Conservation (phyloP, 2,113 vertebrate genomes). For the Brachirus orientalis region DNA sequence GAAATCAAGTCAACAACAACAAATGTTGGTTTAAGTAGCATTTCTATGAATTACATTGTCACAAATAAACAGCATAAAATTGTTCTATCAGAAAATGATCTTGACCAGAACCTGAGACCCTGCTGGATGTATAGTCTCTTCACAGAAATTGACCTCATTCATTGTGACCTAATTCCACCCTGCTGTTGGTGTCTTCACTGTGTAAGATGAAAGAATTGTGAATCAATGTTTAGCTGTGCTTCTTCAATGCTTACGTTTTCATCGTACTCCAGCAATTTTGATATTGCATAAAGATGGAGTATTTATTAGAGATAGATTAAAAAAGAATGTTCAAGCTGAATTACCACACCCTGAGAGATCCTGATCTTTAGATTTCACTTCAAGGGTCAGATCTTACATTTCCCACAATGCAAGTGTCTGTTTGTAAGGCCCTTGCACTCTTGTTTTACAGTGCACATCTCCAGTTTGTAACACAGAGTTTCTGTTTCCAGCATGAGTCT, state of each 20-base stretch:
- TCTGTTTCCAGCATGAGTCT: not conserved
- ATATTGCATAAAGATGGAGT: not conserved
- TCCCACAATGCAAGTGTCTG: no score
- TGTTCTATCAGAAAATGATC: not conserved
- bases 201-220: not conserved
- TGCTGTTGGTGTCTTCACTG: not conserved
- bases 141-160: not conserved
- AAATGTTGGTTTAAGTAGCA: slow-evolving; percentile 23
- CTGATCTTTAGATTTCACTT: not conserved
- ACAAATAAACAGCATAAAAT: slow-evolving; percentile 33
- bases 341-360: not conserved
- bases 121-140: slow-evolving; percentile 24
- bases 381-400: not conserved
- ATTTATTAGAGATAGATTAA: not conserved
- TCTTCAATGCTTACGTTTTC: not conserved
- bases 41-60: slow-evolving; percentile 24
- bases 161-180: not conserved
- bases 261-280: not conserved
- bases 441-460: slow-evolving; percentile 1
- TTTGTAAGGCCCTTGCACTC: not conserved
- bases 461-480: not conserved
- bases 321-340: not conserved
- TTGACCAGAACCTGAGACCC: slow-evolving; percentile 1
- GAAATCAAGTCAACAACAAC: slow-evolving; percentile 15
- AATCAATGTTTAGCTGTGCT: not conserved